Evolutionary conservation across 2,888 invertebrate species (phyloP).

Genomic region (Eristalinus aeneus): DNA sequence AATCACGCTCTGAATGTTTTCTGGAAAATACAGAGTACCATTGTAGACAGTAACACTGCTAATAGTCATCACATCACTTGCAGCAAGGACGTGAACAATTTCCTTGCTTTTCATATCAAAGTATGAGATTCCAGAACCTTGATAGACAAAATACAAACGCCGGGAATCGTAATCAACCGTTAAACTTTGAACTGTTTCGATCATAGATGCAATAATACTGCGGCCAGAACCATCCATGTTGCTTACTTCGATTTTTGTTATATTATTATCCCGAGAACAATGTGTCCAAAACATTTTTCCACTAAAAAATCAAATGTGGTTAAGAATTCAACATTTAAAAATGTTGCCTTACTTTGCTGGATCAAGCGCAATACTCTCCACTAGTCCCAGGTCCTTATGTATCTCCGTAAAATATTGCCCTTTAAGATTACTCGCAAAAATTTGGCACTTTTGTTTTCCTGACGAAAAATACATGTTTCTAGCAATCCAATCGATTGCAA

Average conservation of each 20-base stretch:
- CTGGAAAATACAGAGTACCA: slow-evolving; percentile 86
- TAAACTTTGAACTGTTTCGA: slow-evolving; percentile 82
- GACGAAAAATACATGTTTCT: slow-evolving; percentile 84
- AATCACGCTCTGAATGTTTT: slow-evolving; percentile 84
- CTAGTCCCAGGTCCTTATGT: slow-evolving; percentile 78
- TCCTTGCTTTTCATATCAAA: slow-evolving; percentile 81
- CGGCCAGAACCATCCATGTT: slow-evolving; percentile 85
- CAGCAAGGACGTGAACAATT: slow-evolving; percentile 75
- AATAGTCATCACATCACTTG: slow-evolving; percentile 78
- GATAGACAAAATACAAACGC: slow-evolving; percentile 88
- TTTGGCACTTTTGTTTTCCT: slow-evolving; percentile 81
- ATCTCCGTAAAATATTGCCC: slow-evolving; percentile 86
- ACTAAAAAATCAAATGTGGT: slow-evolving; percentile 74
- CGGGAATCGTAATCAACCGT: slow-evolving; percentile 83
- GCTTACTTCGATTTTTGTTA: slow-evolving; percentile 83
- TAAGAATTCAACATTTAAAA: not conserved
- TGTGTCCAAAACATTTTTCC: slow-evolving; percentile 84
- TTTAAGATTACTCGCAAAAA: slow-evolving; percentile 86
- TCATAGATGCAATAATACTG: slow-evolving; percentile 74
- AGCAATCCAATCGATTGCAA: slow-evolving; percentile 92
- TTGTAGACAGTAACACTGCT: slow-evolving; percentile 86
- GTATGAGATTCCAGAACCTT: slow-evolving; percentile 83
- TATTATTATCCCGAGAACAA: slow-evolving; percentile 77
- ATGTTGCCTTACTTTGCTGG: slow-evolving; percentile 82
- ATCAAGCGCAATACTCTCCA: slow-evolving; percentile 87